Conservation (phyloP, 2,888 invertebrate genomes). For the Drosophila infuscata region DNA sequence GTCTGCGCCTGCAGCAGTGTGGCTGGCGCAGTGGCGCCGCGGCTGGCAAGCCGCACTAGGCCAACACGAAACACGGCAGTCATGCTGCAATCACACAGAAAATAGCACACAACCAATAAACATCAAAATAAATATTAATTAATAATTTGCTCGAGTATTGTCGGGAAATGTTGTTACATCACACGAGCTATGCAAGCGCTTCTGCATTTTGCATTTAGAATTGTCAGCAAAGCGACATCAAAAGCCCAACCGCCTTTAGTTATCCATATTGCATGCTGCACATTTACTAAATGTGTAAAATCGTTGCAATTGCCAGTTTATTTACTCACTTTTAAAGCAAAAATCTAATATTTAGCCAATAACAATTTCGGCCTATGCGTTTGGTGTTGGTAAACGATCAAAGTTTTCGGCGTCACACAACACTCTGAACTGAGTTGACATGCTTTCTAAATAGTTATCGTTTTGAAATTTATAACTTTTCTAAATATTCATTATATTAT, state of each 20-base stretch:
- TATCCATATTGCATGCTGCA: neutral
- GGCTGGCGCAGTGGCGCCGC: conserved; percentile 51
- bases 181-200: conserved; percentile 15
- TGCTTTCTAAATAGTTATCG: neutral
- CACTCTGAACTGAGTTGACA: conserved; percentile 35
- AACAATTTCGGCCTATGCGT: conserved; percentile 60
- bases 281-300: neutral
- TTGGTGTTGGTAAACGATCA: conserved; percentile 59
- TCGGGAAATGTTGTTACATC: conserved; percentile 45
- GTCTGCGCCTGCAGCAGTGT: conserved; percentile 70
- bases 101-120: neutral
- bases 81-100: conserved; percentile 70
- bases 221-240: neutral
- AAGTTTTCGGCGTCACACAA: neutral
- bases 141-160: conserved; percentile 28
- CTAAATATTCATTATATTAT: no score
- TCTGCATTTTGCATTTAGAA: neutral
- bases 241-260: no score
- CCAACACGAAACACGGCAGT: conserved; percentile 85
- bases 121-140: conserved; percentile 11
- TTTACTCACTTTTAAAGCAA: conserved; percentile 65
- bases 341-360: conserved; percentile 62
- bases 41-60: conserved; percentile 78
- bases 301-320: neutral
- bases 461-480: neutral